A percentile compares a stretch with the other conserved stretches of the same genome.
phyloP scores from a whole-genome alignment of 2,888 invertebrate species.

The Melieria picta region DNA sequence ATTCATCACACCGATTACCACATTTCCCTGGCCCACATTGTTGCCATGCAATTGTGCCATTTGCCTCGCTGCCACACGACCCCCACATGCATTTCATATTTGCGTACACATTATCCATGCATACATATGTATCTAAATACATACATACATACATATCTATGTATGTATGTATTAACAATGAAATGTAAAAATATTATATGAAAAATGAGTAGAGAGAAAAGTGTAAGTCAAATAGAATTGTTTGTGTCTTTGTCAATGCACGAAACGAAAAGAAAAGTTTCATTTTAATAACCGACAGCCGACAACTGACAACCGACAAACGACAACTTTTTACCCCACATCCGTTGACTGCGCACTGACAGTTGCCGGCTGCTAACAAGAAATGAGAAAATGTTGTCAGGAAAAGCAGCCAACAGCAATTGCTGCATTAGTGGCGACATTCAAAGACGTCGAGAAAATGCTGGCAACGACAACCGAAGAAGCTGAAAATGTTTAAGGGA shows the following conservation, averaged over 20 bases:
- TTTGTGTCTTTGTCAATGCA: constrained; percentile 20
- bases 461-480: not conserved
- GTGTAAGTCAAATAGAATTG: constrained; percentile 26
- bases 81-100: not conserved
- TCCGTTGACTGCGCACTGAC: constrained; percentile 35
- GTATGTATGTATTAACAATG: not conserved
- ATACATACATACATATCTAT: constrained; percentile 1
- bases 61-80: not conserved
- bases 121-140: not conserved
- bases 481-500: constrained; percentile 1
- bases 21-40: constrained; percentile 15
- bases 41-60: not conserved
- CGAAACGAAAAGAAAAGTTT: constrained; percentile 34
- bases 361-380: constrained; percentile 15
- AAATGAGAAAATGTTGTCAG: constrained; percentile 2
- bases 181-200: constrained; percentile 10
- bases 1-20: constrained; percentile 27
- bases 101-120: not conserved
- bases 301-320: not conserved
- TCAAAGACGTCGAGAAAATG: constrained; percentile 3
- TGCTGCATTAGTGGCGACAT: too few relatives aligned
- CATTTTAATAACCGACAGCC: constrained; percentile 37
- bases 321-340: constrained; percentile 26
- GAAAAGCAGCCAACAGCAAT: not conserved
- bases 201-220: constrained; percentile 15